Percentiles rank a stretch among this genome's conserved stretches.
phyloP scores from a whole-genome alignment of 2,113 vertebrate species.

The Scytalopus superciliaris region DNA sequence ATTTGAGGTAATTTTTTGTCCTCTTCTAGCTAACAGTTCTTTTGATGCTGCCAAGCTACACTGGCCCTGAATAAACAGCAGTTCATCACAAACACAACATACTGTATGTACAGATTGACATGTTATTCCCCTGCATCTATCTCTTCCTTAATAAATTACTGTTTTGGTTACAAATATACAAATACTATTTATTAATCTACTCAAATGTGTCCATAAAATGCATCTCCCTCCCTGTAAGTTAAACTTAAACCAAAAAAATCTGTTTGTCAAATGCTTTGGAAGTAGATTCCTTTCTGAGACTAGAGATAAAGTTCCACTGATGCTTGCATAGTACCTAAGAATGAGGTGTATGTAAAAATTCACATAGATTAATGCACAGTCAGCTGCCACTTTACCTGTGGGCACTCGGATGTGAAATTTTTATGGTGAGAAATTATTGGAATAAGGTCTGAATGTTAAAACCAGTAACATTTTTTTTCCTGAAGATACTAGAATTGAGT shows the following conservation, averaged over 20 bases:
- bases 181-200: slow-evolving; percentile 77
- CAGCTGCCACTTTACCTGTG: background rate
- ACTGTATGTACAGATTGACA: slow-evolving; percentile 68
- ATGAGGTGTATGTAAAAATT: background rate
- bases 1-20: slow-evolving; percentile 57
- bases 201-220: slow-evolving; percentile 57
- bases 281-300: background rate
- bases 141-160: slow-evolving; percentile 77
- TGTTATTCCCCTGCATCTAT: slow-evolving; percentile 59
- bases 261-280: background rate
- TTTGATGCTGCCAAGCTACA: slow-evolving; percentile 61
- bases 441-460: background rate
- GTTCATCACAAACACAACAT: slow-evolving; percentile 71
- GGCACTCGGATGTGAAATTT: background rate
- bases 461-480: background rate
- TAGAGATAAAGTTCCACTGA: background rate
- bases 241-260: background rate
- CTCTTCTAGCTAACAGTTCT: slow-evolving; percentile 61
- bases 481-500: background rate
- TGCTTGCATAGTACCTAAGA: background rate
- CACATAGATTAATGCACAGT: background rate
- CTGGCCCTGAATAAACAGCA: slow-evolving; percentile 74
- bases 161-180: slow-evolving; percentile 73
- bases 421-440: background rate
- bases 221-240: background rate